Conservation (phyloP, 2,888 invertebrate species). For the Ypsolopha sequella region DNA sequence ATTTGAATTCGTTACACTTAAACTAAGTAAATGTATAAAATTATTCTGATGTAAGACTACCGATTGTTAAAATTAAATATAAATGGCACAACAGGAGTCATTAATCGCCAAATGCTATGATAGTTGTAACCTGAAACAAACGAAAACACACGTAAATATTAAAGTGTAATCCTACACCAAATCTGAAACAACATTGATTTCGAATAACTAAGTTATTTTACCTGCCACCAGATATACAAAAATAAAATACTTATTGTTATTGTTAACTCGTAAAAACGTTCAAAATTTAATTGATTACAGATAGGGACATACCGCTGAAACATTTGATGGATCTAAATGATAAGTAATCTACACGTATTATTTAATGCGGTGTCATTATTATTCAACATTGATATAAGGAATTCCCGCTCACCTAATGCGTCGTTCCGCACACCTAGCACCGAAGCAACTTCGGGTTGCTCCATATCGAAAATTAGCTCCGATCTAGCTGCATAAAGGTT, state of each 20-base stretch:
- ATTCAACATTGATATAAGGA: too few species aligned
- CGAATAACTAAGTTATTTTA: too few species aligned
- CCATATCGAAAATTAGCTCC: constrained; percentile 77
- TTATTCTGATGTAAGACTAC: constrained; percentile 35
- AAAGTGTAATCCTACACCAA: too few species aligned
- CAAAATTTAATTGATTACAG: too few species aligned
- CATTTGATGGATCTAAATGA: too few species aligned
- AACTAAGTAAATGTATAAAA: background rate
- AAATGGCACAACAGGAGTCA: constrained; percentile 30
- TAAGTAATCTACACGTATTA: too few species aligned
- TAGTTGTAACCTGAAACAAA: constrained; percentile 47
- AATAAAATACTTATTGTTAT: background rate
- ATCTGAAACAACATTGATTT: too few species aligned
- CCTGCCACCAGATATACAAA: background rate
- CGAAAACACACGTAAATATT: background rate
- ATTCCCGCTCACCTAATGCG: constrained; percentile 54
- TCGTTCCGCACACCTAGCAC: constrained; percentile 79
- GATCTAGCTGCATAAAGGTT: constrained; percentile 74
- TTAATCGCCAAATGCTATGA: constrained; percentile 33
- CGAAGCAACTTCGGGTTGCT: constrained; percentile 80
- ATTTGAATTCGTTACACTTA: background rate
- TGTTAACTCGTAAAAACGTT: background rate
- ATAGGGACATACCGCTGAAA: too few species aligned
- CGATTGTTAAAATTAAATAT: constrained; percentile 34
- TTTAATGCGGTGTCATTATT: too few species aligned